Percentiles rank a stretch among this genome's conserved stretches.
These are phyloP conservation scores for Hippopotamyrus pictus DNA, from an alignment of 2,797 vertebrate genomes.

Conservation along the genomic window DNA sequence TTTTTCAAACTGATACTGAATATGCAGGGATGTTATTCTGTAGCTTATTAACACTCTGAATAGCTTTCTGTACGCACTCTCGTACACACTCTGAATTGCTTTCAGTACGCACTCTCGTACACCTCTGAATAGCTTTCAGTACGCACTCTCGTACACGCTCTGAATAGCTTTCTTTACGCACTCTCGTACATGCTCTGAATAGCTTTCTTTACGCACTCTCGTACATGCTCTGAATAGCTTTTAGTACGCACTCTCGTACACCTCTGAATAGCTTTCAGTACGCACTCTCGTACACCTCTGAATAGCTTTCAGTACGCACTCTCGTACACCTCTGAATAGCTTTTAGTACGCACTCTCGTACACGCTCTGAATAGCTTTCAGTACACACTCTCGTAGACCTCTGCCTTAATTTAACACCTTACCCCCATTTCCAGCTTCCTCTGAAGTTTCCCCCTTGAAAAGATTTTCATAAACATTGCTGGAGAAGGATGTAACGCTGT, in stretches of 20 bases:
- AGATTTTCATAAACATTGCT: slow-evolving; percentile 24
- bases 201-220: not conserved
- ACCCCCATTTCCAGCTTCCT: not conserved
- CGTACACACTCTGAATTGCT: not conserved
- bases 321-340: no score
- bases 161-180: not conserved
- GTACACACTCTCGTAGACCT: not conserved
- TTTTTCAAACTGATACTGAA: not conserved
- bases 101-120: no score
- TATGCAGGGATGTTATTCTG: not conserved
- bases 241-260: not conserved
- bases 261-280: not conserved
- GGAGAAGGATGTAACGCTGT: slow-evolving; percentile 3
- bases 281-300: no score
- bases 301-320: no score
- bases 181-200: not conserved
- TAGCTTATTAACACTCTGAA: not conserved
- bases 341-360: no score
- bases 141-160: not conserved
- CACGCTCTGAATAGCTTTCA: not conserved
- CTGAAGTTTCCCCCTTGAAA: slow-evolving; percentile 13
- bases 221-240: not conserved
- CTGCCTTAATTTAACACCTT: not conserved
- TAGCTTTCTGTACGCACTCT: not conserved
- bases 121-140: not conserved